Evolutionary conservation across 2,797 vertebrate genomes (phyloP), one percentile per base, ranked within the genome.

Genomic region (Taeniopygia guttata): DNA sequence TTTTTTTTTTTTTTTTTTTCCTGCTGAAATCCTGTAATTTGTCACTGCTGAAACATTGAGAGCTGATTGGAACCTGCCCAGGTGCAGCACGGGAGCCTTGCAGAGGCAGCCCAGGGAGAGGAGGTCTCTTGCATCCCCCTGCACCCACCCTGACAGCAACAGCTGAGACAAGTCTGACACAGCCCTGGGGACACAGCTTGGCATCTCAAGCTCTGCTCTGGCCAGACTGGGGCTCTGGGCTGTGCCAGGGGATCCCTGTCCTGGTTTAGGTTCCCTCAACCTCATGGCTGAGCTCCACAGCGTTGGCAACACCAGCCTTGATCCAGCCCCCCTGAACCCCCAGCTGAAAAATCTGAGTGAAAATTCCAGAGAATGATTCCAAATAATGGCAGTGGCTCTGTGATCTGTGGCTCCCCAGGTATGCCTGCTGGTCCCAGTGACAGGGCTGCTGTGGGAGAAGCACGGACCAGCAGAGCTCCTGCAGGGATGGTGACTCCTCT

Each of bases 111-210:
- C 2, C 29, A 10, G 52, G n/a, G 72, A 76, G 51, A 38, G 23
- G 85, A 84, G 42, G 29, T 10, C 11, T 30, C 40, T 42, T 36
- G 85, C 68, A 17, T 49, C 51, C 27, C 30, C 83, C 20, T 4
- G 5, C 19, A 11, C 8, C 27, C 55, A 11, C 12, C 5, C 4
- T 0, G 13, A 2, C 1, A 16, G 60, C 17, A 29, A 0, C 20
- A 30, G 42, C 49, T 13, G 48, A 27, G 43, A 52, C 46, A 23
- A 5, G 15, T 0, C 12, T 26, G 66, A 5, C 18, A 12, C 1
- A 43, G 51, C 34, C 68, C 36, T 25, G 55, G 48, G 55, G 21
- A 75, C 3, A 12, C 13, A 36, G 48, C 48, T 51, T 15, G 5
- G 0, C 3, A 1, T 16, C 30, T 59, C 67, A 3, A 5, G 26